phyloP scores from a whole-genome alignment of 2,797 vertebrate species.

The Urocyon cinereoargenteus region DNA sequence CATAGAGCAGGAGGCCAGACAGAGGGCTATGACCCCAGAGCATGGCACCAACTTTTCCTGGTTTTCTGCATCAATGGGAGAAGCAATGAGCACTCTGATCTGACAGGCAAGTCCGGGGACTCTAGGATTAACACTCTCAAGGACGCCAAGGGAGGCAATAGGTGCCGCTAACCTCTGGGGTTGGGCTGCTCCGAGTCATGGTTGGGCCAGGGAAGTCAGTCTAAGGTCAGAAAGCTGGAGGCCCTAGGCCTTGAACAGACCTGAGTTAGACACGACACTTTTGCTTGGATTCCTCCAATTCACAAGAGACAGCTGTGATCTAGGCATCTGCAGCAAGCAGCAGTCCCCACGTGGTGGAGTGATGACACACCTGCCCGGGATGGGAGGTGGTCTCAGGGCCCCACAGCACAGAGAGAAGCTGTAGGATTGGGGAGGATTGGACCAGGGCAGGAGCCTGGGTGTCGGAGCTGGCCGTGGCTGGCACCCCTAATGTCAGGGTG shows the following conservation, averaged over 20 bases:
- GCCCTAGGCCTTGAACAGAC: no score
- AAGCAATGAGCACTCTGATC: neutral
- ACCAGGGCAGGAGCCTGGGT: neutral
- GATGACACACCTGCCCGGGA: neutral
- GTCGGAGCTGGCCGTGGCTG: neutral
- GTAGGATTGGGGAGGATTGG: neutral
- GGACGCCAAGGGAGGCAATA: neutral
- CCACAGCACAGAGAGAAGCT: neutral
- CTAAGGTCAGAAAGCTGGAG: neutral
- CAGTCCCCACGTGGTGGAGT: fast-evolving
- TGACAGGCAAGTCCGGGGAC: neutral
- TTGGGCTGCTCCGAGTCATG: neutral
- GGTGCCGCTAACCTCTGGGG: no score
- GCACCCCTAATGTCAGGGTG: neutral
- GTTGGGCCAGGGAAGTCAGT: neutral
- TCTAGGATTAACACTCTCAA: neutral
- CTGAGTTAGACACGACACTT: neutral
- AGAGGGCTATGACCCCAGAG: no score
- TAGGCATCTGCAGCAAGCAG: no score
- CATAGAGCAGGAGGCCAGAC: neutral
- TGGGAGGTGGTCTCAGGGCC: neutral
- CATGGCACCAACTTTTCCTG: neutral
- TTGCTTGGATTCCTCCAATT: neutral
- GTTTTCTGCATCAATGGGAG: neutral
- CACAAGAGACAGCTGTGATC: neutral